phyloP scores from a whole-genome alignment of 2,888 invertebrate genomes.

The Hesperia comma region DNA sequence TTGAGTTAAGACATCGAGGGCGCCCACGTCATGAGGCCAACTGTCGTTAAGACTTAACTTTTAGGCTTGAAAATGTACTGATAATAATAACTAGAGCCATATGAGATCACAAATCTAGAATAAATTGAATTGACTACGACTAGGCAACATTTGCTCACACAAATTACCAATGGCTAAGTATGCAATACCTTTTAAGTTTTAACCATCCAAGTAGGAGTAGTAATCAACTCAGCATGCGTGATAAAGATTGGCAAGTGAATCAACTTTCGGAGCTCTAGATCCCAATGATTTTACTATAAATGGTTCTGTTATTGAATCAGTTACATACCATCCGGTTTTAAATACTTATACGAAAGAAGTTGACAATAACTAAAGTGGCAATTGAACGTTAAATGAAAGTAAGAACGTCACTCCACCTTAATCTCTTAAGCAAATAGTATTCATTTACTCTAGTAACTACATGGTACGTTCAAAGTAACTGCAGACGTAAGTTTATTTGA shows the following conservation, averaged over 20 bases:
- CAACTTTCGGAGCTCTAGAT: background rate
- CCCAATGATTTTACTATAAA: background rate
- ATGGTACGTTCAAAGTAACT: background rate
- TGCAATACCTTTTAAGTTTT: no score
- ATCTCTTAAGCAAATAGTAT: background rate
- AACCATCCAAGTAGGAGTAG: background rate
- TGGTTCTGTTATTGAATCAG: background rate
- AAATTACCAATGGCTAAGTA: background rate
- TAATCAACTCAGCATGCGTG: background rate
- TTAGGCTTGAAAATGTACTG: no score
- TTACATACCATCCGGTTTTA: background rate
- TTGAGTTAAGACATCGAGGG: constrained; percentile 6
- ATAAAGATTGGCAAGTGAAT: background rate
- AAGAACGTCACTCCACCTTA: background rate
- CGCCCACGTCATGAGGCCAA: background rate
- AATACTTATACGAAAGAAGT: background rate
- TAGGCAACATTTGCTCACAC: no score
- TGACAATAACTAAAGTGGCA: background rate
- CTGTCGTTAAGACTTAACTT: no score
- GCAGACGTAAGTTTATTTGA: no score
- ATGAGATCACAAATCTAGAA: no score
- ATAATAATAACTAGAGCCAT: no score
- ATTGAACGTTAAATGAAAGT: background rate
- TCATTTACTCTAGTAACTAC: background rate
- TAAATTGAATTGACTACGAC: no score